Evolutionary conservation across 2,888 invertebrate genomes (phyloP).

Genomic region (Cosmia trapezina): DNA sequence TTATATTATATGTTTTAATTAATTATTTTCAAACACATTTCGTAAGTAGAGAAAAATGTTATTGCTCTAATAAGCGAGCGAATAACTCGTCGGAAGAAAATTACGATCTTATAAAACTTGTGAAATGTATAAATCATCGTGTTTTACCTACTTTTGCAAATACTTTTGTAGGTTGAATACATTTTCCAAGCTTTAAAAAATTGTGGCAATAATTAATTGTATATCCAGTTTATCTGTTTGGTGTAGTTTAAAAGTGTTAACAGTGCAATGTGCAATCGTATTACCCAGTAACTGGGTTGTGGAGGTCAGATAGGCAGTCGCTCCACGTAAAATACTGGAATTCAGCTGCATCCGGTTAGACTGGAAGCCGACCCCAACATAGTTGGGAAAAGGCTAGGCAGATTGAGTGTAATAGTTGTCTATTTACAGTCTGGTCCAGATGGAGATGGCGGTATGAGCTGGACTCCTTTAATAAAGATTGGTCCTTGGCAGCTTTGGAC

Average conservation of each 20-base stretch:
- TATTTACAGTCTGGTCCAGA: neutral
- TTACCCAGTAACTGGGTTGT: too few species aligned
- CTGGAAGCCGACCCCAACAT: too few species aligned
- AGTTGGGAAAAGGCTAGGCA: too few species aligned
- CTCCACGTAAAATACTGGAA: too few species aligned
- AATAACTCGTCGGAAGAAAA: constrained; percentile 10
- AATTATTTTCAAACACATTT: constrained; percentile 39
- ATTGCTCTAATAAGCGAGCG: constrained; percentile 12
- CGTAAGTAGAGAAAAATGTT: constrained; percentile 16
- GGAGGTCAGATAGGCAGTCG: too few species aligned
- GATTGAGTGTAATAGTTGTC: neutral
- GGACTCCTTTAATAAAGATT: too few species aligned
- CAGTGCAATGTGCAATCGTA: too few species aligned
- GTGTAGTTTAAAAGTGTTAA: too few species aligned
- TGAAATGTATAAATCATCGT: constrained; percentile 14
- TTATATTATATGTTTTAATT: constrained; percentile 34
- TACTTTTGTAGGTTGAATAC: neutral
- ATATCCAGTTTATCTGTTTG: too few species aligned
- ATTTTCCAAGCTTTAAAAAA: neutral
- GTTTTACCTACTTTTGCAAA: constrained; percentile 9
- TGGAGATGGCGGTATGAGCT: too few species aligned
- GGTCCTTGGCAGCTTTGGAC: too few species aligned
- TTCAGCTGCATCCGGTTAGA: too few species aligned
- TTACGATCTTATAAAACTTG: constrained; percentile 23
- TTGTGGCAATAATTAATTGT: neutral